A percentile compares a stretch with the other conserved stretches of the same genome.
Evolutionary conservation across 2,113 vertebrate species (phyloP).

Genomic region (Fregata magnificens): DNA sequence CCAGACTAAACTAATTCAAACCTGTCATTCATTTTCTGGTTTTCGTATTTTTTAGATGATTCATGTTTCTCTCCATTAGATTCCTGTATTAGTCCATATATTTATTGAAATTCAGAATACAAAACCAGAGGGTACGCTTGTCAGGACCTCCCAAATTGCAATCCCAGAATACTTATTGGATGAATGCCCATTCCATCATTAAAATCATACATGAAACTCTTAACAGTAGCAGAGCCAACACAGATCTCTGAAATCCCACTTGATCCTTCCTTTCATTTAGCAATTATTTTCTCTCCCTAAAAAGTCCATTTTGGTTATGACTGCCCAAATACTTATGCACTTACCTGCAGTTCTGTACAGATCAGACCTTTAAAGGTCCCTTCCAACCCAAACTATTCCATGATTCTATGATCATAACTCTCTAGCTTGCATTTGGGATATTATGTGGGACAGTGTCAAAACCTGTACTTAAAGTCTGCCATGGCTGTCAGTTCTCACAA

Average conservation of each 20-base stretch:
- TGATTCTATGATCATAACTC: neutral
- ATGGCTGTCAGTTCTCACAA: neutral
- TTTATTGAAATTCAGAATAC: neutral
- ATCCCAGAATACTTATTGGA: neutral
- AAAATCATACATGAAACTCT: neutral
- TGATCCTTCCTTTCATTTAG: neutral
- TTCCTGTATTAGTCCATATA: neutral
- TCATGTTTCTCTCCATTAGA: neutral
- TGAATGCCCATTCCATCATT: neutral
- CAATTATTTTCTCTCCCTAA: neutral
- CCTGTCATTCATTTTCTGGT: rapidly evolving
- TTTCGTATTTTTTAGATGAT: neutral
- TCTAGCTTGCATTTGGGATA: neutral
- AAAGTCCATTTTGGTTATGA: neutral
- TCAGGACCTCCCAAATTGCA: neutral
- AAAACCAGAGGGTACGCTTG: neutral
- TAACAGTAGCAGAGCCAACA: neutral
- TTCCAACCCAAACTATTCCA: no score
- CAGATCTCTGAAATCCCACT: neutral
- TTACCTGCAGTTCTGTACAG: neutral
- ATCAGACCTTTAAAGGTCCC: no score
- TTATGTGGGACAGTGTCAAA: neutral
- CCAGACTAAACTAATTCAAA: neutral
- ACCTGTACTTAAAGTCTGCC: neutral
- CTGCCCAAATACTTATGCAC: neutral